A percentile compares a stretch with the other conserved stretches of the same genome.
phyloP scores from a whole-genome alignment of 2,797 vertebrate genomes.

The Anguilla anguilla region DNA sequence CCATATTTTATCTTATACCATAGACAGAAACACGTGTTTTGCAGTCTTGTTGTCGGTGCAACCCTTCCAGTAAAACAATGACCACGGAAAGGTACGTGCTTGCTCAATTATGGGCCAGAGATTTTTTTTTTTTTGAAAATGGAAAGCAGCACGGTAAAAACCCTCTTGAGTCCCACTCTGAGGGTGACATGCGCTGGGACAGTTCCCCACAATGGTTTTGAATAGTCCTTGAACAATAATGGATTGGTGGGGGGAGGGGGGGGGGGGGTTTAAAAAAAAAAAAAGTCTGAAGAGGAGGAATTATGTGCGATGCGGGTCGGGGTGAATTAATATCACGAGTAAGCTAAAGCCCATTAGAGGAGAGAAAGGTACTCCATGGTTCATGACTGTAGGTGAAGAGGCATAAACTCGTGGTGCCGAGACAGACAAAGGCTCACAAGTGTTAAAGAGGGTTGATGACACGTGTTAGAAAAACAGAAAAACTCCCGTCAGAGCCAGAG shows the following conservation, averaged over 20 bases:
- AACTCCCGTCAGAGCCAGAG: neutral
- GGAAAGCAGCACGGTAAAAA: neutral
- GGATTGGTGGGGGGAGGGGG: neutral
- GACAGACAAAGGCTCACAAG: neutral
- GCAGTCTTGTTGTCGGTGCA: neutral
- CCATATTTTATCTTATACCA: neutral
- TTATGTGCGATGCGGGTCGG: neutral
- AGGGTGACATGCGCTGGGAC: neutral
- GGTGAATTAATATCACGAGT: neutral
- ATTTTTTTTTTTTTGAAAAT: neutral
- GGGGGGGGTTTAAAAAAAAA: too few relatives aligned
- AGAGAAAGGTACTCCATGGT: neutral
- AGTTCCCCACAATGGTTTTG: neutral
- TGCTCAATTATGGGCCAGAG: neutral
- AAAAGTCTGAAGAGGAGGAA: slow-evolving; percentile 2
- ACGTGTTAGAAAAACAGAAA: neutral
- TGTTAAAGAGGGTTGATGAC: slow-evolving; percentile 4
- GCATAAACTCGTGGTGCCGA: neutral
- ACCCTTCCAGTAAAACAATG: neutral
- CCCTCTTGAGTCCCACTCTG: neutral
- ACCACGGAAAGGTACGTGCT: neutral
- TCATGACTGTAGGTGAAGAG: neutral
- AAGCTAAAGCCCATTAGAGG: neutral
- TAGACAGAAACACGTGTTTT: neutral
- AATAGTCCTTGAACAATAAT: slow-evolving; percentile 15